Conservation (phyloP, 2,888 invertebrate species). For the Antheraea yamamai region DNA sequence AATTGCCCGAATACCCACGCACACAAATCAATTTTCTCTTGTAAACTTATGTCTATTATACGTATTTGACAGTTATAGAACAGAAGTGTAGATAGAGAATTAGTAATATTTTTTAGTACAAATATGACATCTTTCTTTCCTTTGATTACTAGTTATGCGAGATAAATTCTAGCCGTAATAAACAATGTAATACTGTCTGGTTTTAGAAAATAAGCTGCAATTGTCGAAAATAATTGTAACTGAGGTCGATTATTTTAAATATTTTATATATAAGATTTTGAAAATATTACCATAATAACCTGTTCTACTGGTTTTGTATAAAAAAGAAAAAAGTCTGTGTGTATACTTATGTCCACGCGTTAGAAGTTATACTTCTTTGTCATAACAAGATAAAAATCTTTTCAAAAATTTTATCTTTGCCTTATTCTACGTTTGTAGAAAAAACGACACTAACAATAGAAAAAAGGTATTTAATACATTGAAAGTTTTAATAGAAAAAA, state of each 20-base stretch:
- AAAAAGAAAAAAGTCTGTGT: too few relatives aligned
- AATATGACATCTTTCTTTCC: background rate
- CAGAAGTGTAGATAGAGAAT: background rate
- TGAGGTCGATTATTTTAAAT: too few relatives aligned
- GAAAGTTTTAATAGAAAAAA: too few relatives aligned
- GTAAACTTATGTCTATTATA: constrained; percentile 12
- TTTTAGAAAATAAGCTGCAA: background rate
- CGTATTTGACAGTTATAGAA: constrained; percentile 9
- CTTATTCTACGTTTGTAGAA: too few relatives aligned
- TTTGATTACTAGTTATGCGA: background rate
- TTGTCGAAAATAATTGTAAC: background rate
- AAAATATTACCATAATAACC: background rate
- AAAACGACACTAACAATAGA: too few relatives aligned
- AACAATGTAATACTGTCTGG: background rate
- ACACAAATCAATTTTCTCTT: background rate
- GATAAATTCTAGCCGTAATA: background rate
- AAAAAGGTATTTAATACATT: too few relatives aligned
- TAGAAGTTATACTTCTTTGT: too few relatives aligned
- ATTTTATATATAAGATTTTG: background rate
- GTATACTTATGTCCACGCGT: too few relatives aligned
- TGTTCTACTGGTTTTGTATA: background rate
- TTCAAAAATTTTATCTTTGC: too few relatives aligned
- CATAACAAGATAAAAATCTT: too few relatives aligned
- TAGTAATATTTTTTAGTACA: background rate
- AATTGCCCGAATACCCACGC: background rate